phyloP scores from a whole-genome alignment of 2,797 vertebrate species.

The Anguilla marmorata region DNA sequence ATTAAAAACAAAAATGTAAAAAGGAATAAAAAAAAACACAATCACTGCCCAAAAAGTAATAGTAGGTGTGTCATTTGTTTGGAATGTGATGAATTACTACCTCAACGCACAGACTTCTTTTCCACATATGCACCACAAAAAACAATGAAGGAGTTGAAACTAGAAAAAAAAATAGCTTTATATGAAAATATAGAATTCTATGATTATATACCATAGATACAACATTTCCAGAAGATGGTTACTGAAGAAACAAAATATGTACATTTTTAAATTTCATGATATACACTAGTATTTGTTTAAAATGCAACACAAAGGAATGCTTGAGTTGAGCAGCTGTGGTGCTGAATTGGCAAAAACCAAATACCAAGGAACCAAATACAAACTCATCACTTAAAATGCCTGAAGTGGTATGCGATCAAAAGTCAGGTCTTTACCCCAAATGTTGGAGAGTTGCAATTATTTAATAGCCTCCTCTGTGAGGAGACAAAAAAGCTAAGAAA shows the following conservation, averaged over 20 bases:
- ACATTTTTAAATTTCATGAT: conserved; percentile 73
- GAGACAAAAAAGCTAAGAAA: conserved; percentile 64
- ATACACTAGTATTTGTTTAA: conserved; percentile 64
- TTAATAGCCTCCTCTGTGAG: conserved; percentile 79
- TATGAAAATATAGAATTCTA: conserved; percentile 96
- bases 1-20: conserved; percentile 37
- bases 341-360: conserved; percentile 61
- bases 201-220: conserved; percentile 89
- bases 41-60: conserved; percentile 82
- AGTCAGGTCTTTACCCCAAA: conserved; percentile 82
- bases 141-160: conserved; percentile 75
- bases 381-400: conserved; percentile 72
- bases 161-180: conserved; percentile 84
- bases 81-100: conserved; percentile 77
- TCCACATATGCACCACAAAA: conserved; percentile 76
- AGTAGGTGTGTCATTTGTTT: conserved; percentile 63
- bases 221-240: conserved; percentile 82
- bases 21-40: conserved; percentile 71
- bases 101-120: conserved; percentile 72
- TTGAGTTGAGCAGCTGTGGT: conserved; percentile 55
- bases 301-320: conserved; percentile 49
- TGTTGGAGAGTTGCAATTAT: conserved; percentile 85
- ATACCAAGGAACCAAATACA: conserved; percentile 59
- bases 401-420: conserved; percentile 55
- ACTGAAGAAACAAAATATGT: conserved; percentile 87